A percentile compares a stretch with the other conserved stretches of the same genome.
phyloP scores from a whole-genome alignment of 2,113 vertebrate genomes.

The Salvelinus namaycush region DNA sequence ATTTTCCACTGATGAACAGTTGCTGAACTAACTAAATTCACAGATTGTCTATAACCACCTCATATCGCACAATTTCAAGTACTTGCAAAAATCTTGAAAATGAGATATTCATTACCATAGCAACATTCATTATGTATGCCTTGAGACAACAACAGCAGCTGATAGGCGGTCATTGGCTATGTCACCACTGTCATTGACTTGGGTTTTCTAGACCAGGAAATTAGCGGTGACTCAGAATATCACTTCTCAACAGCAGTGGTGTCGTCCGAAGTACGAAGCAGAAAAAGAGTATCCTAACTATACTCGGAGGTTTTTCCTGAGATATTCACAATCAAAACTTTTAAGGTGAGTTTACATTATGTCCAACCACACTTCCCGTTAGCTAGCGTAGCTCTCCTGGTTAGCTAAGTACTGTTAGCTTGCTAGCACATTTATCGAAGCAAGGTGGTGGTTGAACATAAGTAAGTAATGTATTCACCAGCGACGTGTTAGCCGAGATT shows the following conservation, averaged over 20 bases:
- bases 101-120: too few species aligned
- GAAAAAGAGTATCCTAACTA: background rate
- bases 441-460: too few species aligned
- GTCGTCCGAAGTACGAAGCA: background rate
- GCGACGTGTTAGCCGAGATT: background rate
- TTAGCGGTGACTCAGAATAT: conserved; percentile 65
- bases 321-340: background rate
- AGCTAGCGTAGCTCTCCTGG: background rate
- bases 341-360: conserved; percentile 3
- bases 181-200: conserved; percentile 41
- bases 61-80: too few species aligned
- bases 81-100: too few species aligned
- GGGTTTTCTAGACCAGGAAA: conserved; percentile 42
- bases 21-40: too few species aligned
- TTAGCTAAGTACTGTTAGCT: background rate
- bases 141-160: background rate
- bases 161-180: conserved; percentile 33
- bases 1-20: too few species aligned
- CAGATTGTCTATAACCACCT: too few species aligned
- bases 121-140: too few species aligned
- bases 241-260: too few species aligned
- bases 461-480: too few species aligned
- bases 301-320: background rate
- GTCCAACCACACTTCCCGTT: background rate
- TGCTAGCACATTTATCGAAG: too few species aligned